Evolutionary conservation across 2,888 invertebrate genomes (phyloP), one percentile per base, ranked within the genome.

Genomic region (Phengaris alcon): DNA sequence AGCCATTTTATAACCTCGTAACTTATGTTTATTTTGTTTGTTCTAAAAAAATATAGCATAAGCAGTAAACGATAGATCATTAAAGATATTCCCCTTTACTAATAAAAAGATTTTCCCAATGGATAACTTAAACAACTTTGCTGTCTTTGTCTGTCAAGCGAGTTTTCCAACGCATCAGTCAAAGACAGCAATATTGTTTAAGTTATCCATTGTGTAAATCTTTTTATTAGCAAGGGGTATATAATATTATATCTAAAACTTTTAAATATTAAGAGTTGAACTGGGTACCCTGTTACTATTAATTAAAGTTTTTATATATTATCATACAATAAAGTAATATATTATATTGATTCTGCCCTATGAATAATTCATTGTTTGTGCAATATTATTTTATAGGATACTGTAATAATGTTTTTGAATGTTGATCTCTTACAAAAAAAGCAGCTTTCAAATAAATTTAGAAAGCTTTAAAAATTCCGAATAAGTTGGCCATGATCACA

Each of bases 271-370:
- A 52, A 12, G 72, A 72, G 35, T 72, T 75, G 75, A 75, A 75
- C 75, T 75, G 75, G 70, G 57, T 75, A 75, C 75, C 75, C 75
- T 75, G 75, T 75, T 68, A 70, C 75, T 75, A 75, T 75, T 75
- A 8, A 70, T 70, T 74, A 55, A 46, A 35, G 69, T 70, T 55
- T 35, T 55, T 70, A 46, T 75, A 57, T 75, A 68, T 22, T 46
- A 54, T 44, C 68, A 35, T 35, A 72, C 54, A 54, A 22, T 54
- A 64, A 64, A 64, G 35, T 64, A 64, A 64, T 64, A 35, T 64
- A 35, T 35, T 35, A 64, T 64, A 64, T 64, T 64, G 6, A 64
- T 44, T 64, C 64, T 64, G 35, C 35, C 64, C 64, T 64, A 64
- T 64, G 64, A 64, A 64, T 64, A 64, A 64, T 64, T 64, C 35